Percentiles rank a stretch among this genome's conserved stretches.
These are phyloP conservation scores for Oeneis ivallda DNA, from an alignment of 2,888 invertebrate genomes.

Conservation along the genomic window DNA sequence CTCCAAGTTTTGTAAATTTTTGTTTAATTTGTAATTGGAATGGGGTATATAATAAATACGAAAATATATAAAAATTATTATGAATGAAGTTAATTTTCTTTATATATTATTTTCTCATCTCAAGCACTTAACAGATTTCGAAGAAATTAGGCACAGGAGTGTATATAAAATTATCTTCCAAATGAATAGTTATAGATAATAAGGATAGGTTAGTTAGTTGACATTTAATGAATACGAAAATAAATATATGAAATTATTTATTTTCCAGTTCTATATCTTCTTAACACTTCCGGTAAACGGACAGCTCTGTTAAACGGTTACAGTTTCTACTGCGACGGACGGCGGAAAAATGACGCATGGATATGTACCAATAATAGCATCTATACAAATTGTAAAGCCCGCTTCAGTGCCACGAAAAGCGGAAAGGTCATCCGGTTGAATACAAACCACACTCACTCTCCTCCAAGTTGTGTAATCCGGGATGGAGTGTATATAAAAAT, in stretches of 20 bases:
- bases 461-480: conserved; percentile 37
- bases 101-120: too few relatives aligned
- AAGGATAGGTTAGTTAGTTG: background rate
- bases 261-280: conserved; percentile 37
- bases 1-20: conserved; percentile 37
- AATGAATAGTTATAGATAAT: too few relatives aligned
- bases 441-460: conserved; percentile 41
- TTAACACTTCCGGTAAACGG: conserved; percentile 36
- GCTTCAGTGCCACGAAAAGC: conserved; percentile 34
- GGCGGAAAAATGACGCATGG: conserved; percentile 35
- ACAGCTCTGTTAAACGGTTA: conserved; percentile 37
- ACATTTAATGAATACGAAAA: too few relatives aligned
- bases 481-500: conserved; percentile 31
- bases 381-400: conserved; percentile 36
- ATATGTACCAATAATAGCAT: conserved; percentile 35
- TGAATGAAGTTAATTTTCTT: too few relatives aligned
- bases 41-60: conserved; percentile 19
- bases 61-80: too few relatives aligned
- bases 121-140: too few relatives aligned
- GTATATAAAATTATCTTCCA: conserved; percentile 14
- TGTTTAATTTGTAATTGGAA: conserved; percentile 36
- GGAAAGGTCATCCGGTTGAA: conserved; percentile 21
- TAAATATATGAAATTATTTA: background rate
- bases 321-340: conserved; percentile 33
- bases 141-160: conserved; percentile 15